Base-by-base conservation (phyloP, 2,113 vertebrate species). In the Silurus asotus region DNA sequence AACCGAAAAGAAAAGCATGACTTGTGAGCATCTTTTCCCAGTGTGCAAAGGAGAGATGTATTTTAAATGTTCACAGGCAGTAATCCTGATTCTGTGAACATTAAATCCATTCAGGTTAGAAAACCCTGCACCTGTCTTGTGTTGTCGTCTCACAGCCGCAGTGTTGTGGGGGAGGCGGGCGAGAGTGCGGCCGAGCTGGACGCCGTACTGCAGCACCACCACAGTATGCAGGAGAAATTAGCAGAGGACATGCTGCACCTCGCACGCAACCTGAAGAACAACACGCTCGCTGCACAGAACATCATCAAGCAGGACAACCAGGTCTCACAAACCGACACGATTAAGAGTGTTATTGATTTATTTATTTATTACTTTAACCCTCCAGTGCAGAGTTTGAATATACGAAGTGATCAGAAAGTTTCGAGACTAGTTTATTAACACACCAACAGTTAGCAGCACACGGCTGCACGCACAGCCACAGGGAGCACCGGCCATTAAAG, bases 261-360 rank as follows among this genome's bases (percentile, higher is more conserved):
- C 89, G 98, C 98, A 64, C 94, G 96, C n/a, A 99, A 96, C 89
- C 94, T 99, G 88, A 99, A 99, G 90, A 98, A 96, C 94, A 98
- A 97, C 94, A 97, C 96, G 0, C 93, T 99, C 92, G 97, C 97
- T 0, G 97, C 97, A 0, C 98, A 99, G 94, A 99, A 95, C 13
- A 96, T 99, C 90, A 99, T 99, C 90, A 98, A 97, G 89, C 97
- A 98, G 92, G 98, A 99, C 93, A 99, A 99, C 92, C 98, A 99
- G 98, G 98, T 99, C 82, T 3, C 0, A 0, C 14, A n/a, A 13
- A 64, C 37, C 14, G 9, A 45, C 56, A 45, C 17, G 23, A 4
- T 59, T 20, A 75, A 2, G 48, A 51, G 69, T 72, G n/a, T 14
- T 45, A 67, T 10, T 10, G 9, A 67, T 5, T 9, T n/a, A 3